Evolutionary conservation across 2,888 invertebrate species (phyloP), one percentile per base, ranked within the genome.

Genomic region (Cataglyphis albicans): DNA sequence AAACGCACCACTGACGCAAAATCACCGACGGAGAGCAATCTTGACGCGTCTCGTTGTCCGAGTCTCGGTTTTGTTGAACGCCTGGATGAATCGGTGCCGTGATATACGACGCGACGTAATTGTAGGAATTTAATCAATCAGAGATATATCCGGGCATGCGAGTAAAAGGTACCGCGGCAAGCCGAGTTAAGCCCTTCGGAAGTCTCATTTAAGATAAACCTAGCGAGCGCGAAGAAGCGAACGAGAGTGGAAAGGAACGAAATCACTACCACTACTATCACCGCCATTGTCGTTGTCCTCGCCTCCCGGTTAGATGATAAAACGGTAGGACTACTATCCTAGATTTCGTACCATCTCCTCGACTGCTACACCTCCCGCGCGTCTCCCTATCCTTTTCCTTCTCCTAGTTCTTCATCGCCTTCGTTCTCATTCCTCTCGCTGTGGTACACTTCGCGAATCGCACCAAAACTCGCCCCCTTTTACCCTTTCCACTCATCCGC

Each of bases 121-220:
- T 93, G 93, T 92, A 90, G 88, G 92, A 93, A 93, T 93, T 93
- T 93, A 93, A 93, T 93, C 93, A 93, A 93, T 93, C 93, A 93
- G 92, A 90, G 90, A 92, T 91, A 92, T 91, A 91, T 89, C 90
- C 90, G 84, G 82, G 18, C 48, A 74, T 85, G 83, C 83, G 78
- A 86, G 84, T 85, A 85, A 84, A 82, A 84, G 87, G 68, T 83
- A 63, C 80, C 82, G 91, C 85, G 89, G 87, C 90, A 90, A 92
- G 91, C 91, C 89, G 88, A 90, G 90, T 91, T 92, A 92, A 93
- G 90, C 92, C 90, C 90, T 85, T 68, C 83, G 89, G 90, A 91
- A 91, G 90, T 91, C 91, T 91, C 92, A 92, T 92, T 92, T 90
- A 91, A 91, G 92, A 91, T 91, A 92, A 92, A 91, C 87, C 90